Conservation (phyloP, 2,113 vertebrate species). For the Bungarus multicinctus region DNA sequence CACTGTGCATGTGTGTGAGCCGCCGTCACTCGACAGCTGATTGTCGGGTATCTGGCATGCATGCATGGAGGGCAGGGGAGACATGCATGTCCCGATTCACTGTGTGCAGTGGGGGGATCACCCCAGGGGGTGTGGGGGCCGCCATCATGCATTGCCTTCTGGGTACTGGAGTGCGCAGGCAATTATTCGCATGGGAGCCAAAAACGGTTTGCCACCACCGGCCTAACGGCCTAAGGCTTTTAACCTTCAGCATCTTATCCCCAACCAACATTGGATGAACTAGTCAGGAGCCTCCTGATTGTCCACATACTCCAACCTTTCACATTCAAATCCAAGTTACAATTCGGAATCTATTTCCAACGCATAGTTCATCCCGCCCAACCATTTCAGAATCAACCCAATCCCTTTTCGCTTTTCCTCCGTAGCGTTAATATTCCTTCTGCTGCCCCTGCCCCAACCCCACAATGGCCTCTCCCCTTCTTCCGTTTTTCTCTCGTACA, state of each 20-base stretch:
- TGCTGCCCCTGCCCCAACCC: background rate
- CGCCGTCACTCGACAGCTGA: too few species aligned
- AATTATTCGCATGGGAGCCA: too few species aligned
- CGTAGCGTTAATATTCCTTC: constrained; percentile 48
- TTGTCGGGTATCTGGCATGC: too few species aligned
- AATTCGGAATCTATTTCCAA: constrained; percentile 22
- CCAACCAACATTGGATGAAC: background rate
- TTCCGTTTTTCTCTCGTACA: background rate
- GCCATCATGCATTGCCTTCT: too few species aligned
- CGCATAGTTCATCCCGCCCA: constrained; percentile 46
- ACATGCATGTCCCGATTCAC: too few species aligned
- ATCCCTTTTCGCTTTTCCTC: constrained; percentile 48
- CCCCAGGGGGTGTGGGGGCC: too few species aligned
- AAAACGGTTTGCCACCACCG: too few species aligned
- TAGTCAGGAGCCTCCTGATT: background rate
- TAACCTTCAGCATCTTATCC: background rate
- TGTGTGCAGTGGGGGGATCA: too few species aligned
- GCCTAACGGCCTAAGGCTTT: too few species aligned
- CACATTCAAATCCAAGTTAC: background rate
- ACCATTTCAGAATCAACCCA: constrained; percentile 40
- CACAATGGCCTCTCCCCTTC: constrained; percentile 1
- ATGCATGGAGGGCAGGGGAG: too few species aligned
- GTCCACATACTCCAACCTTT: background rate
- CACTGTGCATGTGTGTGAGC: too few species aligned
- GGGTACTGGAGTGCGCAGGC: too few species aligned